Base-by-base conservation (phyloP, 2,113 vertebrate genomes). In the Machaerirhynchus nigripectus region DNA sequence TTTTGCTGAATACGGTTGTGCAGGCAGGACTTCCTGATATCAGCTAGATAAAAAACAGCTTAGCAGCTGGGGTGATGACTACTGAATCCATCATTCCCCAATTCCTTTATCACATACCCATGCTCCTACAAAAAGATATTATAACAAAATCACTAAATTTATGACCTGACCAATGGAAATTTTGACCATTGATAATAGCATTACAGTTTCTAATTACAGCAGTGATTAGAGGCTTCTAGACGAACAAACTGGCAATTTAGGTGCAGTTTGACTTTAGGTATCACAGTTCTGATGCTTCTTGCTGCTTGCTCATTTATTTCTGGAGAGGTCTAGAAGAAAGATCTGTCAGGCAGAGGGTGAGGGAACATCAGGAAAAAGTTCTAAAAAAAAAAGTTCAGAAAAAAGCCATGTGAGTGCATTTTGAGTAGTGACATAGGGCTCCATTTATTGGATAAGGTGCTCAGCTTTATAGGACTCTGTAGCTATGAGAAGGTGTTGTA, bases 11-110 rank as follows among this genome's bases (percentile, higher is more conserved):
- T 92, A 44, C 0, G 19, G 47, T 26, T 92, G 68, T 92, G 80
- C 84, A 88, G 95, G 93, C 67, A 91, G 77, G 78, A 94, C 85
- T 67, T 95, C 78, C 81, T 75, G 75, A 50, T 89, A 77, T 17
- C 31, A 57, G 47, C 87, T 88, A 46, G 57, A 80, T 83, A 73
- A 89, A 92, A 68, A 82, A 13, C 69, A 83, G 60, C 44, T 79
- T 47, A 47, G 71, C 56, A 87, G 60, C 76, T 88, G 73, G 49
- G 42, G 30, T 89, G 71, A 57, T 63, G 64, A 64, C 52, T 93
- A 14, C 42, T n/a, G 40, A 90, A 90, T 81, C n/a, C 30, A 40
- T 84, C 53, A 55, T 86, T 89, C 35, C 9, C 33, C 13, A 27
- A 80, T 70, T 76, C 40, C 55, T 59, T 81, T 90, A 26, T 77